Evolutionary conservation across 2,113 vertebrate genomes (phyloP).

Genomic region (Panthera tigris): DNA sequence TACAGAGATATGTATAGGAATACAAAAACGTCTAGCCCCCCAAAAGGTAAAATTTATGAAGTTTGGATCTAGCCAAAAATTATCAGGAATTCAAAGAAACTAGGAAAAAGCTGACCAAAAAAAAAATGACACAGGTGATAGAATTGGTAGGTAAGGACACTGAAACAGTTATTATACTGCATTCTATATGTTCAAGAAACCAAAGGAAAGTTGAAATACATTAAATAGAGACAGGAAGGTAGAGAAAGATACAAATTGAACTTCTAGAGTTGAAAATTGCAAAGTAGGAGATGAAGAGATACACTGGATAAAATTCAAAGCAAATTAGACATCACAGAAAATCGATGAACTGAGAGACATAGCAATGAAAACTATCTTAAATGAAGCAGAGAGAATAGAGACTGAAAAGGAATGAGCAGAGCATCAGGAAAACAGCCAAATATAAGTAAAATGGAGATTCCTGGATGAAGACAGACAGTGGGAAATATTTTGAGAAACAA

Average conservation of each 20-base stretch:
- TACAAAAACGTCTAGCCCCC: neutral
- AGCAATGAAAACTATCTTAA: neutral
- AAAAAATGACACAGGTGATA: neutral
- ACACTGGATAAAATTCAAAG: neutral
- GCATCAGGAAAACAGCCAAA: neutral
- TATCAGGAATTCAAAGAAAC: neutral
- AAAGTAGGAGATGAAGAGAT: neutral
- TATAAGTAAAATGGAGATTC: neutral
- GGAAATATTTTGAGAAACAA: neutral
- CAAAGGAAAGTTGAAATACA: neutral
- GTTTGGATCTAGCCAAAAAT: neutral
- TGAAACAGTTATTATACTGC: neutral
- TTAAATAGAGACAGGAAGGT: neutral
- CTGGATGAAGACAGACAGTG: neutral
- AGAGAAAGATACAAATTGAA: neutral
- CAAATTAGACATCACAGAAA: neutral
- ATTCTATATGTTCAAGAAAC: neutral
- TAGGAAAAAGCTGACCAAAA: neutral
- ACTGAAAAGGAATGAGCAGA: neutral
- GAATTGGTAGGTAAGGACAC: neutral
- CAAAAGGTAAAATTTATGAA: neutral
- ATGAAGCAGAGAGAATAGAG: neutral
- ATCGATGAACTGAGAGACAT: neutral
- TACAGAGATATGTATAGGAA: neutral
- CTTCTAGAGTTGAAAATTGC: neutral